Base-by-base conservation (phyloP, 2,113 vertebrate species). In the Micromys minutus region DNA sequence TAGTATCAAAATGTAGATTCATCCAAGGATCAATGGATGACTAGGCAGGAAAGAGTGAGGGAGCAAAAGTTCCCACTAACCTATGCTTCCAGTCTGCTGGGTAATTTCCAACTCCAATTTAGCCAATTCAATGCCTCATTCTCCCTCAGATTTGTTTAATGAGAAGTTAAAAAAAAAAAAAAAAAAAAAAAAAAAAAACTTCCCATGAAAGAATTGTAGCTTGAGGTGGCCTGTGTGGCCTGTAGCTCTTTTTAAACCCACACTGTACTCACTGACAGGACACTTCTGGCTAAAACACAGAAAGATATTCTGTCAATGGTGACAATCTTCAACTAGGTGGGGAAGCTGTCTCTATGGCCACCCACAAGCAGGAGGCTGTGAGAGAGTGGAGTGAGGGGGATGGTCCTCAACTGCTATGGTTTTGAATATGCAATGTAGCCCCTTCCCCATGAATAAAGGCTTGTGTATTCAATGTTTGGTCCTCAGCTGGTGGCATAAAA, bases 151-250 rank as follows among this genome's bases (percentile, higher is more conserved):
- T n/a, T 94, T 55, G 55, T 74, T 47, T 67, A 55, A 61, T 85
- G 74, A 87, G 31, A 94, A 95, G 52, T 84, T n/a, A n/a, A n/a
- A n/a, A n/a, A n/a, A n/a, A n/a, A 89, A 75, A 3, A 89, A 84
- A 59, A 69, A 86, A 89, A 75, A 3, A 89, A 84, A 59, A 69
- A 89, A 75, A 3, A 89, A 84, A 59, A 69, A 86, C 34, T 83
- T 42, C 17, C 39, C 92, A 55, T 47, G 55, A 90, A 21, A 11
- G 12, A 50, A 87, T 0, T 80, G 34, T 3, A 87, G 47, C 22
- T 80, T 36, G 47, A 55, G 7, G 42, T 22, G 0, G 4, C 67
- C 26, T 34, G 36, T 72, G 15, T 42, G 39, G 67, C 6, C 67
- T 21, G 29, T 57, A n/a, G 5, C 12, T 79, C 6, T 42, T 63